These are phyloP conservation scores for Limnodromus scolopaceus DNA, from an alignment of 2,797 vertebrate species.

Conservation along the genomic window DNA sequence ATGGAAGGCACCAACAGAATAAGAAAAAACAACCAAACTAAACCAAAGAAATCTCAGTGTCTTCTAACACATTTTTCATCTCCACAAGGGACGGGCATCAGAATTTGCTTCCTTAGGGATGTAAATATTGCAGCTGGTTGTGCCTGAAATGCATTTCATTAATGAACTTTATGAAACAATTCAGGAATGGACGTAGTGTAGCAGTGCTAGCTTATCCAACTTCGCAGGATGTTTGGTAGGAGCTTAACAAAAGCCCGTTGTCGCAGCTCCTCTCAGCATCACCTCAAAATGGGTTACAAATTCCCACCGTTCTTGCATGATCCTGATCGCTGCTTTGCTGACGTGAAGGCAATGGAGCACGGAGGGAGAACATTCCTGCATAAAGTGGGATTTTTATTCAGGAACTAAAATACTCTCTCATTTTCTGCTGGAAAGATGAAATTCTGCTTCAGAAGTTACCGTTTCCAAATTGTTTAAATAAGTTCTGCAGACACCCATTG, in stretches of 20 bases:
- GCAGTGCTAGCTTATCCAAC: not conserved
- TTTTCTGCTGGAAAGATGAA: not conserved
- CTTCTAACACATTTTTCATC: not conserved
- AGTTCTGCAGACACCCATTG: not conserved
- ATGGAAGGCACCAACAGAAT: not conserved
- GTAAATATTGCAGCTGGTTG: not conserved
- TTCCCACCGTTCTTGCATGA: rapidly evolving
- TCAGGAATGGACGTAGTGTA: not conserved
- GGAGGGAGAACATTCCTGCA: not conserved
- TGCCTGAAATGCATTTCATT: not conserved
- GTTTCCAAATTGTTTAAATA: not conserved
- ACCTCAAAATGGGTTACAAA: not conserved
- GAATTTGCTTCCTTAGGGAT: not conserved
- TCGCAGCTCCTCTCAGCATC: not conserved
- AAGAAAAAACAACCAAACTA: not conserved
- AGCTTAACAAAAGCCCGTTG: not conserved
- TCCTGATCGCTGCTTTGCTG: no score
- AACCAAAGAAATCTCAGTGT: rapidly evolving
- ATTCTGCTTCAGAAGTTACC: not conserved
- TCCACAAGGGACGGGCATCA: not conserved
- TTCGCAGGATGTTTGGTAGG: not conserved
- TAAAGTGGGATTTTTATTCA: not conserved
- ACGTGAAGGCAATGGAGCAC: not conserved
- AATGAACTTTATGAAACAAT: not conserved
- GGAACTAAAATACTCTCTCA: not conserved